Evolutionary conservation across 2,113 vertebrate genomes (phyloP).

Genomic region (Oryzias javanicus): DNA sequence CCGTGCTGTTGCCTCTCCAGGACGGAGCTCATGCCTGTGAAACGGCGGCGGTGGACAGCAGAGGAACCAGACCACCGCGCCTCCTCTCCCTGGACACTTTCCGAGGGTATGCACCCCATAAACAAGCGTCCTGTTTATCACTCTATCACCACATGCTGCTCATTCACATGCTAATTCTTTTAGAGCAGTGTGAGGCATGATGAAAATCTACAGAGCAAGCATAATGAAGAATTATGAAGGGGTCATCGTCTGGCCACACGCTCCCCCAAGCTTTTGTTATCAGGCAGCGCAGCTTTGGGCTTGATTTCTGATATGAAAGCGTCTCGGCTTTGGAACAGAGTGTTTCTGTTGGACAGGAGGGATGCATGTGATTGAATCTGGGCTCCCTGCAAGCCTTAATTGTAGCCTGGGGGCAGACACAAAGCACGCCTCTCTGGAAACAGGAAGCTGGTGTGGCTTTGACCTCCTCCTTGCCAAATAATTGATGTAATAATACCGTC

Average conservation of each 20-base stretch:
- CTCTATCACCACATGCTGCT: constrained; percentile 44
- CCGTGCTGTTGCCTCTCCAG: constrained; percentile 17
- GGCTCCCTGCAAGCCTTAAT: constrained; percentile 80
- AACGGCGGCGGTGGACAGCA: not conserved
- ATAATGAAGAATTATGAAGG: constrained; percentile 70
- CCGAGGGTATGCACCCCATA: constrained; percentile 68
- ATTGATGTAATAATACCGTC: constrained; percentile 79
- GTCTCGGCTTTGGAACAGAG: constrained; percentile 68
- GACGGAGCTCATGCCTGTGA: constrained; percentile 15
- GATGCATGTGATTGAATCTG: constrained; percentile 82
- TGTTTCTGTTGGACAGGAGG: constrained; percentile 79
- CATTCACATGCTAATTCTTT: constrained; percentile 51
- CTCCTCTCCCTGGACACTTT: constrained; percentile 73
- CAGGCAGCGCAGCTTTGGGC: constrained; percentile 66
- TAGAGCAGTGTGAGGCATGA: constrained; percentile 45
- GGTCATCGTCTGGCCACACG: constrained; percentile 78
- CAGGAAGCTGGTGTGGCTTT: constrained; percentile 80
- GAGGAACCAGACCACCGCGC: constrained; percentile 47
- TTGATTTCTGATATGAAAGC: constrained; percentile 68
- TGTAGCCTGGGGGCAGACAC: constrained; percentile 80
- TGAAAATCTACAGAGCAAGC: constrained; percentile 55
- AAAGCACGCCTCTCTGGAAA: constrained; percentile 77
- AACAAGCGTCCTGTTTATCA: constrained; percentile 33
- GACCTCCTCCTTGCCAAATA: constrained; percentile 75
- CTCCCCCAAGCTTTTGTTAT: constrained; percentile 73